Evolutionary conservation across 2,888 invertebrate species (phyloP).

Genomic region (Apeira syringaria): DNA sequence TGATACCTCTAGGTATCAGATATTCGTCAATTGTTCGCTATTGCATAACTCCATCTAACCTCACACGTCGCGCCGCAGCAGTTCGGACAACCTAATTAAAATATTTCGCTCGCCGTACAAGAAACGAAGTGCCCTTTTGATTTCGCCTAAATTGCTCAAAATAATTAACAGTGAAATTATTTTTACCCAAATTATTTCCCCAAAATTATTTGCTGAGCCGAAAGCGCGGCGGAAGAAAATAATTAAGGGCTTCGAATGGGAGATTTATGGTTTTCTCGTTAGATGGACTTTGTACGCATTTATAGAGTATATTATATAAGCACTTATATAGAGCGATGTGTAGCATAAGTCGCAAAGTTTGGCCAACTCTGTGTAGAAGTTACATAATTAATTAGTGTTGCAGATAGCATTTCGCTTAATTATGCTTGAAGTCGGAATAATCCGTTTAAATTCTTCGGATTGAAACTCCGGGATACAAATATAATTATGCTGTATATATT

Average conservation of each 20-base stretch:
- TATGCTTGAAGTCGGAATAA: too few relatives aligned
- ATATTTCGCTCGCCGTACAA: constrained; percentile 59
- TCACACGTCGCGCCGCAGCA: constrained; percentile 27
- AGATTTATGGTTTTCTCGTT: constrained; percentile 25
- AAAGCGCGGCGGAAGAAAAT: constrained; percentile 46
- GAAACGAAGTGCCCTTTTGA: constrained; percentile 26
- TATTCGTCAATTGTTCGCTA: constrained; percentile 14
- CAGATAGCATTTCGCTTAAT: too few relatives aligned
- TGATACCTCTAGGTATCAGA: too few relatives aligned
- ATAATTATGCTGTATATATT: too few relatives aligned
- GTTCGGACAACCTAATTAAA: constrained; percentile 76
- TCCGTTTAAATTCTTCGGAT: too few relatives aligned
- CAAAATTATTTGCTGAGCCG: constrained; percentile 16
- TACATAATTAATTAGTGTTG: too few relatives aligned
- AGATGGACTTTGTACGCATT: neutral
- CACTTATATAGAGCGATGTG: too few relatives aligned
- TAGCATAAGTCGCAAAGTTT: too few relatives aligned
- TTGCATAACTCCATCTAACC: constrained; percentile 29
- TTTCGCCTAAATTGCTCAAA: constrained; percentile 21
- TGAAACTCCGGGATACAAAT: too few relatives aligned
- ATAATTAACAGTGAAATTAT: constrained; percentile 24
- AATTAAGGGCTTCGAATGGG: constrained; percentile 46
- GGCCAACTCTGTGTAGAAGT: too few relatives aligned
- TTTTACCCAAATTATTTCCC: constrained; percentile 21
- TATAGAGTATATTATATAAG: too few relatives aligned